These are phyloP conservation scores for Scomber japonicus DNA, from an alignment of 2,113 vertebrate species.

Conservation along the genomic window DNA sequence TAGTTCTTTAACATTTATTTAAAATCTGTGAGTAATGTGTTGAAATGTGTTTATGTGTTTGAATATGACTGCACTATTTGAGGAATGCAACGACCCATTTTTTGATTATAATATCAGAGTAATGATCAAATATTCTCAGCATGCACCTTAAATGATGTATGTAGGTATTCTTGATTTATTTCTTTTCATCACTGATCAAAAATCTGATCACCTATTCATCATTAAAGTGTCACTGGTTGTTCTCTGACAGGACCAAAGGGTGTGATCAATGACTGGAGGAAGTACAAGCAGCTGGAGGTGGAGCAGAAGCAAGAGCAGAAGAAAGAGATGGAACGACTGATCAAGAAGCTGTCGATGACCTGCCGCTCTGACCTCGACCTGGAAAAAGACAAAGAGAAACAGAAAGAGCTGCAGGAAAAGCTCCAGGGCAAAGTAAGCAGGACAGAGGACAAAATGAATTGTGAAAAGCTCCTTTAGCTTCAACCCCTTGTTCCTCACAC, in stretches of 20 bases:
- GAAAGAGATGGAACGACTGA: constrained; percentile 93
- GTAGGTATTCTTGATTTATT: no score
- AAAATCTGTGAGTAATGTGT: no score
- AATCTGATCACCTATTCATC: not conserved
- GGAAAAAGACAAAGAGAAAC: constrained; percentile 89
- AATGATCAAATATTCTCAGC: no score
- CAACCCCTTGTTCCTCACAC: not conserved
- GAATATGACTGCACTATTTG: no score
- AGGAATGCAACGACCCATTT: not conserved
- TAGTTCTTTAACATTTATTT: no score
- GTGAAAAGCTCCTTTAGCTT: not conserved
- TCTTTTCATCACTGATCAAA: no score
- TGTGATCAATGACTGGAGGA: constrained; percentile 97
- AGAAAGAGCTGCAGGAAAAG: constrained; percentile 92
- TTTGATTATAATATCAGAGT: no score
- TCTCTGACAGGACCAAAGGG: constrained; percentile 92
- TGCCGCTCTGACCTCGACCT: constrained; percentile 95
- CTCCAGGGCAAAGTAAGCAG: constrained; percentile 92
- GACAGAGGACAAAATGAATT: not conserved
- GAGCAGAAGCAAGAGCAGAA: constrained; percentile 95
- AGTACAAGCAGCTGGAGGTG: constrained; percentile 96
- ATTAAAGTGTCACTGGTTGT: not conserved
- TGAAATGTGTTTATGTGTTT: no score
- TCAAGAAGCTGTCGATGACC: constrained; percentile 94
- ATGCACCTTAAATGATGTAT: no score